These are phyloP conservation scores for Chaetoderma sp. DNA, from an alignment of 2,888 invertebrate genomes.

Conservation along the genomic window DNA sequence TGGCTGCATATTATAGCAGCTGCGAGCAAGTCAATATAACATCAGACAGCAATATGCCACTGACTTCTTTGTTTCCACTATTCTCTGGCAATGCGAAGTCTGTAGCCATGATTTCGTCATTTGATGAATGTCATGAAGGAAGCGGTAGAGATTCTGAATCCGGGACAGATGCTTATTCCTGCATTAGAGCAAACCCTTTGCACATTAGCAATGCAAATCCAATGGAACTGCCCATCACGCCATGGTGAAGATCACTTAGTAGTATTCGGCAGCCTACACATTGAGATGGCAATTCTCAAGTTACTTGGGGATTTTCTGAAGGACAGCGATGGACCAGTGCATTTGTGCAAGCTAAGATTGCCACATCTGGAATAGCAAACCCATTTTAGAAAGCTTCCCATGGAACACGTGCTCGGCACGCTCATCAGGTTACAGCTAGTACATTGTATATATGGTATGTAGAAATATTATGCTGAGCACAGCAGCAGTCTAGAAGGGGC, in stretches of 20 bases:
- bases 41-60: neutral
- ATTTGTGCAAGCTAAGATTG: neutral
- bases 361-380: neutral
- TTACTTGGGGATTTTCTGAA: neutral
- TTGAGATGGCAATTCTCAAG: neutral
- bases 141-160: neutral
- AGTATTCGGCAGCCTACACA: neutral
- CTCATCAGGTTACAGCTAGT: no score
- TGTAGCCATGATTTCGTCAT: no score
- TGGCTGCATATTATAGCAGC: neutral
- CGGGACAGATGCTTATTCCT: neutral
- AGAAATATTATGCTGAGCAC: neutral
- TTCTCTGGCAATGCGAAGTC: no score
- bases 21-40: neutral
- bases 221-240: neutral
- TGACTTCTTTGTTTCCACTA: no score
- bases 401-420: neutral
- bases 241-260: neutral
- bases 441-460: neutral
- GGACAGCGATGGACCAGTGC: no score
- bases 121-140: no score
- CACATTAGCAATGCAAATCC: neutral
- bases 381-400: neutral
- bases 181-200: neutral
- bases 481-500: neutral